These are phyloP conservation scores for Gastrophryne carolinensis DNA, from an alignment of 2,797 vertebrate genomes.

Conservation along the genomic window DNA sequence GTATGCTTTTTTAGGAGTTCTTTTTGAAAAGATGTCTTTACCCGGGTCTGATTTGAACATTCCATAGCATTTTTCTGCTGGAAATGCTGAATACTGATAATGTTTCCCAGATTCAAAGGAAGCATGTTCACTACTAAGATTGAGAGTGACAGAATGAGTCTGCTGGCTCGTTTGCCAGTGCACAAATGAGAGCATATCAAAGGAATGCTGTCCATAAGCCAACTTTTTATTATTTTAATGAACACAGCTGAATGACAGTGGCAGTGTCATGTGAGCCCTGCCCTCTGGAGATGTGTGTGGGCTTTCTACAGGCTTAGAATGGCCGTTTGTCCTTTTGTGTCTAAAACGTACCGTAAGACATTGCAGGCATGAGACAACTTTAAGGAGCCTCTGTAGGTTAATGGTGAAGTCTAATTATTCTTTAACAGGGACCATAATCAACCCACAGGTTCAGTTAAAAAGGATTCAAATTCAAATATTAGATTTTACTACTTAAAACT, in stretches of 20 bases:
- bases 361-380: too few species aligned
- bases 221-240: constrained; percentile 48
- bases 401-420: too few species aligned
- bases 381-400: too few species aligned
- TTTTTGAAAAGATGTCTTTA: too few species aligned
- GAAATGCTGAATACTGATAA: constrained; percentile 5
- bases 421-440: too few species aligned
- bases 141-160: constrained; percentile 48
- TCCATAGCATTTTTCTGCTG: too few species aligned
- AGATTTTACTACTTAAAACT: too few species aligned
- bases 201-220: constrained; percentile 38
- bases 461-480: too few species aligned
- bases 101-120: constrained; percentile 19
- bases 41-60: too few species aligned
- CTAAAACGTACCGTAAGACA: too few species aligned
- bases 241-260: constrained; percentile 36
- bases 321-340: background rate
- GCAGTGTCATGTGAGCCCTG: constrained; percentile 15
- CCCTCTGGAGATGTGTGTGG: background rate
- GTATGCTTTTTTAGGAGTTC: too few species aligned
- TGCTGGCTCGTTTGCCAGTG: constrained; percentile 22
- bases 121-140: constrained; percentile 11
- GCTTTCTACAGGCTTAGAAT: constrained; percentile 10
- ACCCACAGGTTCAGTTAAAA: too few species aligned
- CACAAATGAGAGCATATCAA: constrained; percentile 46